Base-by-base conservation (phyloP, 2,888 invertebrate genomes). In the Apeira syringaria region DNA sequence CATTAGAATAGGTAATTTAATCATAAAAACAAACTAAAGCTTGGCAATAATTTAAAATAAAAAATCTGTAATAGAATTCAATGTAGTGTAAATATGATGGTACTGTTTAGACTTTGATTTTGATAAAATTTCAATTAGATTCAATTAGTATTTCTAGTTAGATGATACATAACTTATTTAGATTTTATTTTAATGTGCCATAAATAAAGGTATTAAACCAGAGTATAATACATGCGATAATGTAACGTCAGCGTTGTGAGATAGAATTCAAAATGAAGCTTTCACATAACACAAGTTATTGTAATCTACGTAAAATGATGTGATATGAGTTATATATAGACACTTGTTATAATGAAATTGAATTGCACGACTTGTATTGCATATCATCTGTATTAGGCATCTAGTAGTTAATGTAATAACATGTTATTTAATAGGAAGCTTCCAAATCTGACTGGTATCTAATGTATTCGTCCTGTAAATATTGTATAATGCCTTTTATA, bases 221-320 rank as follows among this genome's bases (percentile, higher is more conserved):
- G 60, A 64, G 68, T 64, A 42, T 36, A 44, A 15, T 36, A 37
- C 13, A 39, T 33, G 42, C 64, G 59, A 59, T 50, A 66, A 70
- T 66, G 75, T 72, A 81, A 86, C 80, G 69, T 80, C 77, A 68
- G 87, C 80, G 89, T 89, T 89, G 89, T 88, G 89, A 89, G 72
- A 72, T 70, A 47, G 77, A 80, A 82, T 79, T 80, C 74, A 84
- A 80, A 82, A 70, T 28, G 55, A 80, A 73, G 68, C 80, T 81
- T 83, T 75, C 75, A 77, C 67, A 74, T 72, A 74, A 66, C 66
- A 68, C 75, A 50, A 72, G 63, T 71, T 80, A 39, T 34, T 45
- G 76, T 76, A 76, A 84, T 80, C 83, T 86, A 89, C 89, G 87
- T 88, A 88, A 88, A 75, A 74, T 82, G 80, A 69, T 89, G 88